These are phyloP conservation scores for Amblyjoppa fuscipennis DNA, from an alignment of 2,888 invertebrate species.

Conservation along the genomic window DNA sequence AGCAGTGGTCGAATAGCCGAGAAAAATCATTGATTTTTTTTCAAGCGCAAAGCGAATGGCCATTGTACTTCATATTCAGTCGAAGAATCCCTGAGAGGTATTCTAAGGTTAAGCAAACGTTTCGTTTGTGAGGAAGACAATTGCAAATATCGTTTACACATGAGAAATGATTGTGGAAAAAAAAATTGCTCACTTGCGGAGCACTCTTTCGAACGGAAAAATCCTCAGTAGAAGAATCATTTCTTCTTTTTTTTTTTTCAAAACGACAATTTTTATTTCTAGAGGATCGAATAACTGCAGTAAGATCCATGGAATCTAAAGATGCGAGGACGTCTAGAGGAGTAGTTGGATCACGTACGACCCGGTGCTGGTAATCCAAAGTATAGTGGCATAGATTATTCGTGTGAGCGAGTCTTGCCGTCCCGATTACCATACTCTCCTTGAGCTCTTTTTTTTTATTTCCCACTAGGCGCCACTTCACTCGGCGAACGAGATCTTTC, in stretches of 20 bases:
- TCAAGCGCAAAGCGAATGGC: too few species aligned
- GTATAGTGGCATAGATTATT: conserved; percentile 42
- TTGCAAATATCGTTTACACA: too few species aligned
- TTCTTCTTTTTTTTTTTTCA: background rate
- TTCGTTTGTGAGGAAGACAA: too few species aligned
- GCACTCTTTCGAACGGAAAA: background rate
- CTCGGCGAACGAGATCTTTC: conserved; percentile 43
- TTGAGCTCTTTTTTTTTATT: conserved; percentile 12
- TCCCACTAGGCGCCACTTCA: conserved; percentile 44
- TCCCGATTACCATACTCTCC: conserved; percentile 50
- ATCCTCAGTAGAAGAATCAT: background rate
- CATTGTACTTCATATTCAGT: too few species aligned
- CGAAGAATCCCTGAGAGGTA: too few species aligned
- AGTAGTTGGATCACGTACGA: conserved; percentile 27
- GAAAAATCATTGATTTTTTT: too few species aligned
- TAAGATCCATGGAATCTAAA: background rate
- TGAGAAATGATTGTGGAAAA: too few species aligned
- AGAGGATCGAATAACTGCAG: background rate
- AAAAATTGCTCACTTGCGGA: too few species aligned
- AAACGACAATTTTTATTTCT: background rate
- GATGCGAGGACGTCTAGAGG: background rate
- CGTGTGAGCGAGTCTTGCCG: conserved; percentile 18
- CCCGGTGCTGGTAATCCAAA: conserved; percentile 27
- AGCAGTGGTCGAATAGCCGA: too few species aligned
- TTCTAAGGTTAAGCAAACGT: too few species aligned